phyloP scores from a whole-genome alignment of 2,113 vertebrate species.

The Etheostoma spectabile region DNA sequence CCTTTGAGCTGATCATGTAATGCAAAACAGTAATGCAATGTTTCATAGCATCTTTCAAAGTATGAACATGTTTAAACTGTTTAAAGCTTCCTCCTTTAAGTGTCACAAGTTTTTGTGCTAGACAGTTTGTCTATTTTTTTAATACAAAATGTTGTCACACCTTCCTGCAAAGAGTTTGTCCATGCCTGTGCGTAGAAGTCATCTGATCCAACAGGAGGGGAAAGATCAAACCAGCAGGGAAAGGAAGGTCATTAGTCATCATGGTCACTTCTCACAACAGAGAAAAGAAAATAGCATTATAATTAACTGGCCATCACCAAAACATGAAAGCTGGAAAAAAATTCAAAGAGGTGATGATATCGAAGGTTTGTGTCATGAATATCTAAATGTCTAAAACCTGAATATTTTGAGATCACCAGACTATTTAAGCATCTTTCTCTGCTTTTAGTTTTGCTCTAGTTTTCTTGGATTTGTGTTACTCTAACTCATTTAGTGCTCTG shows the following conservation, averaged over 20 bases:
- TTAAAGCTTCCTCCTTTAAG: not conserved
- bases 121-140: not conserved
- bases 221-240: conserved; percentile 9
- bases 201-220: not conserved
- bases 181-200: conserved; percentile 12
- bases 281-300: not conserved
- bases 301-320: conserved; percentile 13
- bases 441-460: not conserved
- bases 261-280: not conserved
- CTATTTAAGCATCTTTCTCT: not conserved
- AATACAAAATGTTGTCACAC: not conserved
- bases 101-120: not conserved
- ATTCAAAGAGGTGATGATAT: not conserved
- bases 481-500: not conserved
- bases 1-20: not conserved
- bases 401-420: not conserved
- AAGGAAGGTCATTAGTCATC: conserved; percentile 17
- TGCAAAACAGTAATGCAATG: not conserved
- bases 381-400: not conserved
- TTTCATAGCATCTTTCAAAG: not conserved
- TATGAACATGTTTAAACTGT: not conserved
- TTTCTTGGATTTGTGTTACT: not conserved
- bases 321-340: not conserved
- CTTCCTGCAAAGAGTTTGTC: conserved; percentile 2
- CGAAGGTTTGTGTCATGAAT: not conserved